Evolutionary conservation across 2,888 invertebrate genomes (phyloP), one percentile per base, ranked within the genome.

Genomic region (Augochlorella aurata): DNA sequence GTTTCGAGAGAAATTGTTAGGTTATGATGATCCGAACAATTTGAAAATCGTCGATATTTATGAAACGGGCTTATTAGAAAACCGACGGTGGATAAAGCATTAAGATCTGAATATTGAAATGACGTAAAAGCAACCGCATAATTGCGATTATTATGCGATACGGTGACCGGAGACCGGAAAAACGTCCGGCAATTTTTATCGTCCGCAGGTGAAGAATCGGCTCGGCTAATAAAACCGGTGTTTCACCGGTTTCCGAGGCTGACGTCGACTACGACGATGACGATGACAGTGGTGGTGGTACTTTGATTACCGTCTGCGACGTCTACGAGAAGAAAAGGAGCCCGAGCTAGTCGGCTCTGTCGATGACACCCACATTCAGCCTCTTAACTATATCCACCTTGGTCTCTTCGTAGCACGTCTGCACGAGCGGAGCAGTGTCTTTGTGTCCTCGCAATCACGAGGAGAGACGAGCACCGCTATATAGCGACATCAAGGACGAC

Each of bases 251-350:
- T 77, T 77, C 52, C 69, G 54, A 52, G 50, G 49, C 45, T 2
- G 12, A 38, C 16, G 52, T 18, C 24, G 50, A 29, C 58, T 50
- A 68, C 68, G 54, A 12, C 12, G 52, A 9, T 0, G 68, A 9
- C 8, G 0, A n/a, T n/a, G 58, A 14, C 21, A 47, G 24, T 66
- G 68, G 74, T 71, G 67, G 70, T 21, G 65, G 75, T 70, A 77
- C 81, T 85, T 86, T 83, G 81, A 85, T 86, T 85, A 81, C 67
- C 75, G 82, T 80, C 79, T 61, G 47, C 77, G 50, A 8, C 50
- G 50, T 54, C 80, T 52, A 63, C 79, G 68, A 74, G 74, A 78
- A 77, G 76, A 76, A 74, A 85, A 63, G 75, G 58, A 72, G 24
- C 16, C 63, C 16, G 24, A 18, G 54, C 65, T 63, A 54, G 68